Evolutionary conservation across 2,888 invertebrate species (phyloP).

Genomic region (Microctonus aethiopoides): DNA sequence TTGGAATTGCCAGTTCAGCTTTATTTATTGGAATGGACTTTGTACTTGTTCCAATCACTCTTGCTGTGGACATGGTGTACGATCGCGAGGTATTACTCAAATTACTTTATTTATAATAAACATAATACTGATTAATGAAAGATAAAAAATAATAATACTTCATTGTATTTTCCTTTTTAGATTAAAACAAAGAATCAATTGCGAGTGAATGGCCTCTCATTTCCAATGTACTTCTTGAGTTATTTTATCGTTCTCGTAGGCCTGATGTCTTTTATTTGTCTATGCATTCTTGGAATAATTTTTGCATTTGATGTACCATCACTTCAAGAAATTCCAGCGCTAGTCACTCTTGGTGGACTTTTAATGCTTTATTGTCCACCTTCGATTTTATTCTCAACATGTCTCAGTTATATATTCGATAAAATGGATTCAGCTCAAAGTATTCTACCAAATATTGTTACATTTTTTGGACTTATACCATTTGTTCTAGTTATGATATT

Average conservation of each 20-base stretch:
- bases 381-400: slow-evolving; percentile 80
- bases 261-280: slow-evolving; percentile 77
- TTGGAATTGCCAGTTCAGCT: slow-evolving; percentile 79
- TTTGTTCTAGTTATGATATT: slow-evolving; percentile 78
- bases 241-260: slow-evolving; percentile 79
- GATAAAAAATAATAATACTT: too few relatives aligned
- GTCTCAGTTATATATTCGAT: slow-evolving; percentile 83
- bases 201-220: slow-evolving; percentile 82
- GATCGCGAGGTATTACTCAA: slow-evolving; percentile 78
- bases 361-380: slow-evolving; percentile 80
- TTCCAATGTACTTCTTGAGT: slow-evolving; percentile 79
- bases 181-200: slow-evolving; percentile 85
- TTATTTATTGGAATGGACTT: slow-evolving; percentile 85
- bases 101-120: too few relatives aligned
- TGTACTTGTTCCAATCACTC: slow-evolving; percentile 79
- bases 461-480: slow-evolving; percentile 80
- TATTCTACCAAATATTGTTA: slow-evolving; percentile 81
- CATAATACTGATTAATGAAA: not conserved
- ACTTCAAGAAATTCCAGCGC: slow-evolving; percentile 76
- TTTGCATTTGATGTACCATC: slow-evolving; percentile 78
- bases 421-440: slow-evolving; percentile 86
- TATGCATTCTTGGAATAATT: slow-evolving; percentile 73
- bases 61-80: slow-evolving; percentile 84
- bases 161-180: slow-evolving; percentile 67
- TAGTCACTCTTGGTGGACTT: slow-evolving; percentile 75